A percentile compares a stretch with the other conserved stretches of the same genome.
Conservation (phyloP, 2,113 vertebrate species). For the Thamnaconus septentrionalis region DNA sequence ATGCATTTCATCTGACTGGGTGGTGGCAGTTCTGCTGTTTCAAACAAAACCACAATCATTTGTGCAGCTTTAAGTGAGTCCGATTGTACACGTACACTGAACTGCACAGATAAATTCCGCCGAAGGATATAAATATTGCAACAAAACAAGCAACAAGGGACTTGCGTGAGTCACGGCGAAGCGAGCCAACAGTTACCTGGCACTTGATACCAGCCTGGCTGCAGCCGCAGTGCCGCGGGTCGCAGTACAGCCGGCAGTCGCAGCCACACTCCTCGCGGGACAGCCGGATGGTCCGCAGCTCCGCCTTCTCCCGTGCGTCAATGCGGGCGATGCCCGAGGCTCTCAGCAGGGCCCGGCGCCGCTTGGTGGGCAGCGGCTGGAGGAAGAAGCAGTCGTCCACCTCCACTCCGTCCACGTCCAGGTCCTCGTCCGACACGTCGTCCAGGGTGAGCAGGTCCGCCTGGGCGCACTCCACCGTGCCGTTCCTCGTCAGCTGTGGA, state of each 20-base stretch:
- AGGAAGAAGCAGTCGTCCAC: slow-evolving; percentile 98
- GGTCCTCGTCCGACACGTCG: slow-evolving; percentile 93
- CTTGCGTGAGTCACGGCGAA: background rate
- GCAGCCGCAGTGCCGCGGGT: slow-evolving; percentile 92
- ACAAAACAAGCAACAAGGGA: too few species aligned
- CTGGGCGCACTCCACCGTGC: slow-evolving; percentile 89
- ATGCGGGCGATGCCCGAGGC: slow-evolving; percentile 93
- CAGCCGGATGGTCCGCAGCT: slow-evolving; percentile 91
- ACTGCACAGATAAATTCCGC: too few species aligned
- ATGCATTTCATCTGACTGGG: too few species aligned
- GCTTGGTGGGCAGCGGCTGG: slow-evolving; percentile 93
- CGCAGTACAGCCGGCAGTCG: slow-evolving; percentile 94
- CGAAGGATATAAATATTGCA: too few species aligned
- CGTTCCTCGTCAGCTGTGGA: slow-evolving; percentile 90
- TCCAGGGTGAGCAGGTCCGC: slow-evolving; percentile 90
- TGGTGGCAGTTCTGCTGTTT: too few species aligned
- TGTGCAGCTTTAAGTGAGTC: too few species aligned
- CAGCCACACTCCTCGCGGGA: slow-evolving; percentile 96
- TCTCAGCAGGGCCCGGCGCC: slow-evolving; percentile 88
- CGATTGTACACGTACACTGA: too few species aligned
- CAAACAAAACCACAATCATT: too few species aligned
- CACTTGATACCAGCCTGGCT: slow-evolving; percentile 97
- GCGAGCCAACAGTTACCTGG: slow-evolving; percentile 76
- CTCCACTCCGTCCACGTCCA: slow-evolving; percentile 91
- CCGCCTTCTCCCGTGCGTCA: slow-evolving; percentile 91